Evolutionary conservation across 2,888 invertebrate species (phyloP).

Genomic region (Ophraella communa): DNA sequence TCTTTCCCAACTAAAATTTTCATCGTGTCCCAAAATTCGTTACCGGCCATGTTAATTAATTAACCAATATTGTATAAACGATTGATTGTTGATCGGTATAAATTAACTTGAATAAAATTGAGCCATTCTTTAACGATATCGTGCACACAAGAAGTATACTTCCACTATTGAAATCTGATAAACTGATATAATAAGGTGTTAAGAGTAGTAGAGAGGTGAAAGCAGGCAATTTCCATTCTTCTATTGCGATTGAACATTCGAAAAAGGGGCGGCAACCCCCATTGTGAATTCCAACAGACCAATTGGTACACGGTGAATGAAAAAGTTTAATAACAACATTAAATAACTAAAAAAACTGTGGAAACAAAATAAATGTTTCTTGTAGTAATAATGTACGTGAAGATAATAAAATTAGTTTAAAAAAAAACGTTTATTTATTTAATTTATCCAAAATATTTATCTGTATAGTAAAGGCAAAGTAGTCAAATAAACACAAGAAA

Average conservation of each 20-base stretch:
- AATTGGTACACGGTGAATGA: constrained; percentile 10
- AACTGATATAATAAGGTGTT: constrained; percentile 6
- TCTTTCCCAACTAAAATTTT: constrained; percentile 66
- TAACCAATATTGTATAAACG: neutral
- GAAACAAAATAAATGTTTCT: too few species aligned
- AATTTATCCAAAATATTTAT: too few species aligned
- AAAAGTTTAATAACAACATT: neutral
- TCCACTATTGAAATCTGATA: constrained; percentile 3
- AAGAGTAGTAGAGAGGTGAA: constrained; percentile 4
- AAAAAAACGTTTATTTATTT: too few species aligned
- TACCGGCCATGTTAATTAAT: constrained; percentile 35
- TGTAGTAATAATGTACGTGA: too few species aligned
- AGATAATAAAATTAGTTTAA: too few species aligned
- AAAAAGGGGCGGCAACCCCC: constrained; percentile 9
- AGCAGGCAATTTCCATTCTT: constrained; percentile 17
- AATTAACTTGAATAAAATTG: neutral
- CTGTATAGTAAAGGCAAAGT: too few species aligned
- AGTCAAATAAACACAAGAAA: too few species aligned
- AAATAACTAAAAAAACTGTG: too few species aligned
- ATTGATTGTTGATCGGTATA: neutral
- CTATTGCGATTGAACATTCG: constrained; percentile 21
- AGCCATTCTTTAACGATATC: neutral
- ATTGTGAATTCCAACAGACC: constrained; percentile 16
- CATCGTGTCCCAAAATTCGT: constrained; percentile 68
- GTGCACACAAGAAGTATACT: neutral